These are phyloP conservation scores for Drepana arcuata DNA, from an alignment of 1,140 invertebrate species.

Conservation along the genomic window DNA sequence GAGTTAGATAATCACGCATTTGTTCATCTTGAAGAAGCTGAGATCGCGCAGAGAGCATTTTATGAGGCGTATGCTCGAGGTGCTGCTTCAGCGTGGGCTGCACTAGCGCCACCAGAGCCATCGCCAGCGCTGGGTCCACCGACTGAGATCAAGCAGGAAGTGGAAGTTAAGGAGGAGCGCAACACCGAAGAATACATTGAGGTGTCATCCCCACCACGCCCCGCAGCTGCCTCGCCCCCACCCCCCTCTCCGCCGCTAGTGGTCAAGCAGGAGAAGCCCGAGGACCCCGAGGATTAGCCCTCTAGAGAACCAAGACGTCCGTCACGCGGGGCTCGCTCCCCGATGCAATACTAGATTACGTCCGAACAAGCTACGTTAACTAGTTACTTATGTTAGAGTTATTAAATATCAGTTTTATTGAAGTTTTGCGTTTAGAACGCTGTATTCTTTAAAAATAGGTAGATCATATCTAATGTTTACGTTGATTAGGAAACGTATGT, in stretches of 20 bases:
- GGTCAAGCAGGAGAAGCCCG: slow-evolving; percentile 58
- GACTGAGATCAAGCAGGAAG: slow-evolving; percentile 45
- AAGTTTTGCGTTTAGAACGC: slow-evolving; percentile 65
- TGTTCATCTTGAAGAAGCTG: slow-evolving; percentile 71
- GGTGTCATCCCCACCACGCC: slow-evolving; percentile 50
- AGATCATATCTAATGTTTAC: slow-evolving; percentile 38
- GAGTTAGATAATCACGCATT: slow-evolving; percentile 91
- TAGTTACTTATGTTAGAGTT: slow-evolving; percentile 48
- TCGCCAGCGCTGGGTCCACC: slow-evolving; percentile 16
- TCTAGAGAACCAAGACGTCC: slow-evolving; percentile 48
- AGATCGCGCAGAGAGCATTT: slow-evolving; percentile 58
- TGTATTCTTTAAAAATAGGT: slow-evolving; percentile 31
- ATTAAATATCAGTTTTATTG: no score
- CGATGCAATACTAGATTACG: slow-evolving; percentile 70
- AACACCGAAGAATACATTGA: slow-evolving; percentile 62
- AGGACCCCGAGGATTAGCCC: slow-evolving; percentile 42
- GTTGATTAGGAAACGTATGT: slow-evolving; percentile 48
- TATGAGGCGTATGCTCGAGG: slow-evolving; percentile 61
- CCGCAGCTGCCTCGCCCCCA: slow-evolving; percentile 14
- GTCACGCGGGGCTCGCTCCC: slow-evolving; percentile 34
- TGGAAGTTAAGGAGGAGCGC: slow-evolving; percentile 55
- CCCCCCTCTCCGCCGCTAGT: slow-evolving; percentile 22
- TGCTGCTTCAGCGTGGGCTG: slow-evolving; percentile 53
- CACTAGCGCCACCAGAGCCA: slow-evolving; percentile 38
- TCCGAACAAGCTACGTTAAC: slow-evolving; percentile 49